phyloP scores from a whole-genome alignment of 2,113 vertebrate species.

The Verasper variegatus region DNA sequence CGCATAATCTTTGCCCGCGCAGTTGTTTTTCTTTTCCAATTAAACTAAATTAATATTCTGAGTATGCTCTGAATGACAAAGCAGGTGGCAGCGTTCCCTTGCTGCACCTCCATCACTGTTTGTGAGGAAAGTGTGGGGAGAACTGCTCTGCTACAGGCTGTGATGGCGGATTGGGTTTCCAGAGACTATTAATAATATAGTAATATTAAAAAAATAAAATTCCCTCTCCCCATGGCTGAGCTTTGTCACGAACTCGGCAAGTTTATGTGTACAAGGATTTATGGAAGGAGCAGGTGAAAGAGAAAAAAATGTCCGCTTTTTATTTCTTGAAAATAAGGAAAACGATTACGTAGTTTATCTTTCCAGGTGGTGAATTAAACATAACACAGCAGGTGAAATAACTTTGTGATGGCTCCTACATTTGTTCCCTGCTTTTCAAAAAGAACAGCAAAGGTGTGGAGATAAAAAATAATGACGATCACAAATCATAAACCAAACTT shows the following conservation, averaged over 20 bases:
- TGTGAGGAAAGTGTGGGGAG: slow-evolving; percentile 22
- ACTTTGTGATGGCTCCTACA: not conserved
- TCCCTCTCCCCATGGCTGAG: slow-evolving; percentile 1
- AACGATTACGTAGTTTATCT: not conserved
- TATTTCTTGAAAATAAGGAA: slow-evolving; percentile 6
- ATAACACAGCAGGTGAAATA: not conserved
- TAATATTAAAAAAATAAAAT: not conserved
- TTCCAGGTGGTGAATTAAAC: slow-evolving; percentile 28
- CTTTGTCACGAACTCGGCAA: not conserved
- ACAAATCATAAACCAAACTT: not conserved
- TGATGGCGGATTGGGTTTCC: slow-evolving; percentile 21
- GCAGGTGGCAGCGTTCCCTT: slow-evolving; percentile 42
- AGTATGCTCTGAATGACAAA: slow-evolving; percentile 67
- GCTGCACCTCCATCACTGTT: slow-evolving; percentile 13
- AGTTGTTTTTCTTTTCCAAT: slow-evolving; percentile 76
- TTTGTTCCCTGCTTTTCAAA: slow-evolving; percentile 8
- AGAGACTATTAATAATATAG: slow-evolving; percentile 56
- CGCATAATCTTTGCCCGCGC: slow-evolving; percentile 62
- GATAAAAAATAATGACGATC: not conserved
- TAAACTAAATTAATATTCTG: slow-evolving; percentile 62
- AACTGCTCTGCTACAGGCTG: slow-evolving; percentile 26
- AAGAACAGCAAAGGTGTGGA: not conserved
- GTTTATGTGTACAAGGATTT: slow-evolving; percentile 43
- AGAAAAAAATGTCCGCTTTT: slow-evolving; percentile 1
- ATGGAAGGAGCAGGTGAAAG: not conserved